phyloP scores from a whole-genome alignment of 2,113 vertebrate genomes.

The Lathamus discolor region DNA sequence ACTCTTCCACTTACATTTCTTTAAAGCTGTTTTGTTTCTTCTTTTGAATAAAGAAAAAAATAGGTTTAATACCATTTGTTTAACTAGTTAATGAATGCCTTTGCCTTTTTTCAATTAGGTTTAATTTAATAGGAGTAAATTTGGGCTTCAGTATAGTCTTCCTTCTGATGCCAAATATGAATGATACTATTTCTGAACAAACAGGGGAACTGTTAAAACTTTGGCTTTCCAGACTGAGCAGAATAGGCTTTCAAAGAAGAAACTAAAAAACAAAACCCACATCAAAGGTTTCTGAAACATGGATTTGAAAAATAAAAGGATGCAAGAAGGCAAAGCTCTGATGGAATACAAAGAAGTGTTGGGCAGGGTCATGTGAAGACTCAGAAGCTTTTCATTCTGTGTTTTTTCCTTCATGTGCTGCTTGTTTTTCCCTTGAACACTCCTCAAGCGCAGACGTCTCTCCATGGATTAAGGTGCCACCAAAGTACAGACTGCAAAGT shows the following conservation, averaged over 20 bases:
- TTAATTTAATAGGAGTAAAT: conserved; percentile 63
- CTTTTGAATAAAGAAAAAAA: conserved; percentile 37
- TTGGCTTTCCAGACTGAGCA: conserved; percentile 50
- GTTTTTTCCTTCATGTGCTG: neutral
- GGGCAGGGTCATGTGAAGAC: conserved; percentile 3
- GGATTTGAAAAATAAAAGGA: neutral
- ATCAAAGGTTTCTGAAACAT: conserved; percentile 29
- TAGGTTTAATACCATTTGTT: conserved; percentile 32
- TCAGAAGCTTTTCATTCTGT: neutral
- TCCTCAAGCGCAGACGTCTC: neutral
- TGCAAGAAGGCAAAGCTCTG: conserved; percentile 31
- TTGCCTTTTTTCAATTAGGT: conserved; percentile 59
- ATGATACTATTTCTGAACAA: conserved; percentile 55
- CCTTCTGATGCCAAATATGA: conserved; percentile 43
- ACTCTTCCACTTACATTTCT: neutral
- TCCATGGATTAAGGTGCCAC: neutral
- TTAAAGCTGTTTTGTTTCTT: conserved; percentile 25
- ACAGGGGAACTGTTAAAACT: conserved; percentile 37
- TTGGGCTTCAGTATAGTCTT: conserved; percentile 32
- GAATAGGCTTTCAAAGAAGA: conserved; percentile 56
- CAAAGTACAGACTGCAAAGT: neutral
- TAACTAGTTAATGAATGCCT: conserved; percentile 34
- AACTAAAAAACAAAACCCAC: neutral
- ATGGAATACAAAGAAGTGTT: neutral
- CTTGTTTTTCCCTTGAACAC: neutral